These are phyloP conservation scores for Anguilla rostrata DNA, from an alignment of 2,113 vertebrate species.

Conservation along the genomic window DNA sequence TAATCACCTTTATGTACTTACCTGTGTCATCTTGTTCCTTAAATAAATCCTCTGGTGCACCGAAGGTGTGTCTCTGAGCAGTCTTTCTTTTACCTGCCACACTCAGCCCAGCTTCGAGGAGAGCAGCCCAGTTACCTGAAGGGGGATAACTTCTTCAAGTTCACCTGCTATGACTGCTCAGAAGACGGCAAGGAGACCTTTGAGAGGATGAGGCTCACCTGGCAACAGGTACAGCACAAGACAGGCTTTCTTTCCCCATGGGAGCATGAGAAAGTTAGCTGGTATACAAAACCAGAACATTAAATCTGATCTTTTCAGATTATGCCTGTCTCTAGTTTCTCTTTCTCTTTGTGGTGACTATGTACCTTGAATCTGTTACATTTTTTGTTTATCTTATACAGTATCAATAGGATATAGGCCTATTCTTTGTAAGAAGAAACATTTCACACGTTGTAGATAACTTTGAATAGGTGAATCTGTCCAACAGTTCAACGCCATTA, in stretches of 20 bases:
- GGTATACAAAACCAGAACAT: background rate
- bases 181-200: conserved; percentile 91
- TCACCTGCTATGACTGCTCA: conserved; percentile 84
- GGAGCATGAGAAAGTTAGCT: background rate
- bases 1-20: background rate
- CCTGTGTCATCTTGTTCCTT: background rate
- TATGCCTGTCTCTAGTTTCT: background rate
- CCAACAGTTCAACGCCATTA: too few species aligned
- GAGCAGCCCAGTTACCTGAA: conserved; percentile 94
- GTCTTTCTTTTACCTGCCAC: background rate
- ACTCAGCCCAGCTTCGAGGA: conserved; percentile 82
- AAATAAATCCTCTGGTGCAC: conserved; percentile 31
- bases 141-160: conserved; percentile 97
- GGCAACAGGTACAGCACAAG: conserved; percentile 79
- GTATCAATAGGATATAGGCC: too few species aligned
- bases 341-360: too few species aligned
- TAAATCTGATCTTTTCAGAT: background rate
- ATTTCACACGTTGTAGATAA: too few species aligned
- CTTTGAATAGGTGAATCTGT: too few species aligned
- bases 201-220: conserved; percentile 91
- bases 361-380: too few species aligned
- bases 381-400: too few species aligned
- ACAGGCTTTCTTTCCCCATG: background rate
- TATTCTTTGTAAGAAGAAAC: too few species aligned
- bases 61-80: conserved; percentile 24